phyloP scores from a whole-genome alignment of 2,113 vertebrate species.

The Lathamus discolor region DNA sequence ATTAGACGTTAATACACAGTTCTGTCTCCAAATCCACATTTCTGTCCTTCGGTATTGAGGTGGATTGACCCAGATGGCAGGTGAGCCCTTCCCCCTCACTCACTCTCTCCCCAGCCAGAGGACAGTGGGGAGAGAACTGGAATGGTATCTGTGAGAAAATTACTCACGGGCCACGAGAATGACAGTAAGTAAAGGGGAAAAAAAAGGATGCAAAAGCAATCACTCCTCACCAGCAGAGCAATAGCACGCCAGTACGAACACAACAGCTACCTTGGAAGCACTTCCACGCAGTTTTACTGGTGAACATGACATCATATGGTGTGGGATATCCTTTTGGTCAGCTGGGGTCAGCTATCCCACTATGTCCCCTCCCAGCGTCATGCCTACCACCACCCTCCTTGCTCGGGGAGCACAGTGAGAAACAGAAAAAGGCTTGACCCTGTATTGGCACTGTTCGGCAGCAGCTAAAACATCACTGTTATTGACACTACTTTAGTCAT shows the following conservation, averaged over 20 bases:
- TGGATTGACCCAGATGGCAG: neutral
- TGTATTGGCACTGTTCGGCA: neutral
- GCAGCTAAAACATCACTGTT: neutral
- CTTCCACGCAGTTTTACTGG: neutral
- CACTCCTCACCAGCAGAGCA: neutral
- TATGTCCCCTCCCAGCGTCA: neutral
- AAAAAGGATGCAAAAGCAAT: neutral
- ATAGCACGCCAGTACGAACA: neutral
- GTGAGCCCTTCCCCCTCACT: neutral
- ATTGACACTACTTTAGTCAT: neutral
- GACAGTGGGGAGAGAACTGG: neutral
- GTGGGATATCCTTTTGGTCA: neutral
- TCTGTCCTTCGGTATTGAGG: neutral
- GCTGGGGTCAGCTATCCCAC: neutral
- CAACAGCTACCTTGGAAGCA: neutral
- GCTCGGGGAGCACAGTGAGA: neutral
- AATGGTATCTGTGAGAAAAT: neutral
- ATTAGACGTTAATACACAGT: neutral
- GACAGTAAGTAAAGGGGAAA: neutral
- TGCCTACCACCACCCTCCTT: neutral
- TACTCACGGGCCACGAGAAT: neutral
- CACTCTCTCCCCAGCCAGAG: accelerated
- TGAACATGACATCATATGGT: neutral
- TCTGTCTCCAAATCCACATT: neutral
- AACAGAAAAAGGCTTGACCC: no score